phyloP scores from a whole-genome alignment of 2,113 vertebrate species.

The Onychorhynchus coronatus region DNA sequence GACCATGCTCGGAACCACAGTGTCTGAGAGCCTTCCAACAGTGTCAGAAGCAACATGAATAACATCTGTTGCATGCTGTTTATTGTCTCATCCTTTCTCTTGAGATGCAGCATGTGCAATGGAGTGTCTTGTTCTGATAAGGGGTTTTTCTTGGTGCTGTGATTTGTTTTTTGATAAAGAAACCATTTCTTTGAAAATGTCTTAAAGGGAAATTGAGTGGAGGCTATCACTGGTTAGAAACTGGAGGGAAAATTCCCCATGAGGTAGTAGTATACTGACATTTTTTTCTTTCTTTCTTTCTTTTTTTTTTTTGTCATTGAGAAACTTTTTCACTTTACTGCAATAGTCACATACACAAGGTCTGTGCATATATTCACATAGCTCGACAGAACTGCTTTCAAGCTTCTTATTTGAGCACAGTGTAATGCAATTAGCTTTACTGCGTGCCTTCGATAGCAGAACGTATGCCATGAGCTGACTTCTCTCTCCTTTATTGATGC shows the following conservation, averaged over 20 bases:
- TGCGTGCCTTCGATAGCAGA: slow-evolving; percentile 20
- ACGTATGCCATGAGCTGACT: not conserved
- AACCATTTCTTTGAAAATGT: not conserved
- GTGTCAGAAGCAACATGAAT: not conserved
- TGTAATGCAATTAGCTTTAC: not conserved
- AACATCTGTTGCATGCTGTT: slow-evolving; percentile 18
- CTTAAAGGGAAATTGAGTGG: not conserved
- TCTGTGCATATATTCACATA: not conserved
- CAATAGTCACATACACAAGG: not conserved
- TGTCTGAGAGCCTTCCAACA: not conserved
- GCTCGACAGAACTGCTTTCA: not conserved
- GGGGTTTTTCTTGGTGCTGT: accelerated
- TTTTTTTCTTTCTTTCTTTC: not conserved
- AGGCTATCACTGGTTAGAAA: not conserved
- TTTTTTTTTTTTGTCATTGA: not conserved
- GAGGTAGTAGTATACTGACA: not conserved
- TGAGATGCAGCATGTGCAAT: slow-evolving; percentile 9
- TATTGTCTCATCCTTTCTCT: slow-evolving; percentile 27
- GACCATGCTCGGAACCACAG: not conserved
- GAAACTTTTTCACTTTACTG: not conserved
- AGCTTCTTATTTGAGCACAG: slow-evolving; percentile 9
- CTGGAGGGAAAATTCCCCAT: not conserved
- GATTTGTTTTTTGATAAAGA: not conserved
- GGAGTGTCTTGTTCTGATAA: not conserved
- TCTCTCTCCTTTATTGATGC: slow-evolving; percentile 14